phyloP scores from a whole-genome alignment of 2,888 invertebrate species.

The Drosophila limbata region DNA sequence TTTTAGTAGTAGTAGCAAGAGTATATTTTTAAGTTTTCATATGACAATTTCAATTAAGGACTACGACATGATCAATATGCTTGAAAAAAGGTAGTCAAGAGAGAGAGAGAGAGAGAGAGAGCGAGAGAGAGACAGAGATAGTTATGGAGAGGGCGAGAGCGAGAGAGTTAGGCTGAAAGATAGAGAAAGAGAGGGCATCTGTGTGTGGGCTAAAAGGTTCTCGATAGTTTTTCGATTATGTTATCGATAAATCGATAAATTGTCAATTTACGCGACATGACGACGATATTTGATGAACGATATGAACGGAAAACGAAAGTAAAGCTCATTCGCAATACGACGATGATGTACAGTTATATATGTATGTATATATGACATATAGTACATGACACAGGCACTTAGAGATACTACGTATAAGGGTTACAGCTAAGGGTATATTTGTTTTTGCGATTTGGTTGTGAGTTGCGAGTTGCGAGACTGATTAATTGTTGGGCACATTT shows the following conservation, averaged over 20 bases:
- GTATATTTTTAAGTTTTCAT: conserved; percentile 23
- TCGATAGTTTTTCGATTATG: too few species aligned
- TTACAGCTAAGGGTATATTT: conserved; percentile 34
- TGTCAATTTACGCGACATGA: conserved; percentile 12
- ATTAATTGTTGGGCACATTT: conserved; percentile 19
- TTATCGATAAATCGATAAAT: not conserved
- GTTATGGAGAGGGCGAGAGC: not conserved
- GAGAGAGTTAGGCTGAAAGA: conserved; percentile 7
- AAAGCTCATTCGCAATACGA: conserved; percentile 22
- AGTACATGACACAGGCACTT: conserved; percentile 48
- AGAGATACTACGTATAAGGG: conserved; percentile 23
- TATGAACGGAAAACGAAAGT: conserved; percentile 23
- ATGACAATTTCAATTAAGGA: conserved; percentile 59
- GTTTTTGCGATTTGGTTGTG: conserved; percentile 40
- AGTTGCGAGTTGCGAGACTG: conserved; percentile 19
- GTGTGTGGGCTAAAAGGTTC: not conserved
- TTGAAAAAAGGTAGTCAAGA: conserved; percentile 37
- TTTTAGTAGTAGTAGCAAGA: conserved; percentile 12
- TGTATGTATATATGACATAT: conserved; percentile 39
- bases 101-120: conserved; percentile 10
- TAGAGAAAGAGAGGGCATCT: conserved; percentile 14
- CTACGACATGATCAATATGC: conserved; percentile 68
- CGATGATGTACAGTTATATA: conserved; percentile 17
- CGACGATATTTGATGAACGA: conserved; percentile 9
- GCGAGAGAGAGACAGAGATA: conserved; percentile 19